Base-by-base conservation (phyloP, 2,113 vertebrate species). In the Amblyopsis rosae region DNA sequence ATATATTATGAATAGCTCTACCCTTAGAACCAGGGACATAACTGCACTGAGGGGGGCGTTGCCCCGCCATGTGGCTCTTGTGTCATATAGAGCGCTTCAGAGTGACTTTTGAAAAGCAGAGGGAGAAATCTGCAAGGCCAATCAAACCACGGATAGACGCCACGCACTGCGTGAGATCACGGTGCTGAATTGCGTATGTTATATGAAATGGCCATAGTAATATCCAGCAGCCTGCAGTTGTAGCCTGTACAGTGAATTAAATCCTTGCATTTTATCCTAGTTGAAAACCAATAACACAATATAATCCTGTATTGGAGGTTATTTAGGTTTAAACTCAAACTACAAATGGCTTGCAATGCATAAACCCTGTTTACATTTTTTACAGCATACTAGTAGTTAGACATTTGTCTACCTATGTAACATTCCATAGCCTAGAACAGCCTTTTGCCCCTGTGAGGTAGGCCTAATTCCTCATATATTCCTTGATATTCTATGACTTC, bases 91-190 rank as follows among this genome's bases (percentile, higher is more conserved):
- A 9, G 51, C 48, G 64, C 76, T 64, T 82, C 70, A 70, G 1
- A 83, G 82, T 80, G 82, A 79, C 79, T 77, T 91, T 91, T 91
- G 88, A 91, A 91, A 91, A 91, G 85, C 82, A 89, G 90, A 91
- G 88, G 88, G 90, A 90, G 88, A 90, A 87, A 86, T 62, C 83
- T 68, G 84, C 67, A 63, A 88, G 87, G 86, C 90, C 88, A 91
- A 91, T 90, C 87, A 90, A 82, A 84, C 89, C 59, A 82, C 87
- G 76, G 80, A 80, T 81, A 65, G 84, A 79, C 57, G 72, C 78
- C 72, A 87, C 87, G 83, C 86, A 82, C 83, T 67, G 82, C 68
- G 87, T 88, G 90, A 89, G 83, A 86, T 87, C 86, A 88, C 80
- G 1, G 59, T 60, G 59, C 62, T 59, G 73, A 8, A 15, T 55